A percentile compares a stretch with the other conserved stretches of the same genome.
These are phyloP conservation scores for Loris lydekkerianus DNA, from an alignment of 2,797 vertebrate genomes.

Conservation along the genomic window DNA sequence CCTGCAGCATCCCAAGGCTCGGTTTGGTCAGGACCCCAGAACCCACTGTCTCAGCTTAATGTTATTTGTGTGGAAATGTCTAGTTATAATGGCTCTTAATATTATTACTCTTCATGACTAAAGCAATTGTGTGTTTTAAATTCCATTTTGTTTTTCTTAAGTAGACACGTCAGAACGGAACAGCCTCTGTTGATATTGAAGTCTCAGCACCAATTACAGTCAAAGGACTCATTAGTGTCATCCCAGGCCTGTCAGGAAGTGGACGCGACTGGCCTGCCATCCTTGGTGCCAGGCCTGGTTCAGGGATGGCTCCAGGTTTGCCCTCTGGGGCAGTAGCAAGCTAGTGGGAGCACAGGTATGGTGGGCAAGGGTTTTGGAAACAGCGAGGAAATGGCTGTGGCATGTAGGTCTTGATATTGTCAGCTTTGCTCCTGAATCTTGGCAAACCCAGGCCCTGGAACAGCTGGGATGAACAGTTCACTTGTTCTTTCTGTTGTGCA, in stretches of 20 bases:
- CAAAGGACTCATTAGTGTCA: fast-evolving
- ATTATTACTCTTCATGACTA: slow-evolving; percentile 22
- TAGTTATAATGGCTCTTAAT: not conserved
- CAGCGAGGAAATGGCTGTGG: not conserved
- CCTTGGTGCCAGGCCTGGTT: fast-evolving
- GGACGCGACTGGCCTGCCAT: fast-evolving
- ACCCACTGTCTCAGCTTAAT: not conserved
- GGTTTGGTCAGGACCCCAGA: not conserved
- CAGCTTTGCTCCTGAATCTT: no score
- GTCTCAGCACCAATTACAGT: not conserved
- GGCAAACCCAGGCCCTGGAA: not conserved
- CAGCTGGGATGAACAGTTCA: no score
- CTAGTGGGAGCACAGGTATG: fast-evolving
- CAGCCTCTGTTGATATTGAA: not conserved
- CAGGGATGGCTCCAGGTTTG: fast-evolving
- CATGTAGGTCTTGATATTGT: fast-evolving
- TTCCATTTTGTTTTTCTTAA: not conserved
- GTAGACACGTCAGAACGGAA: not conserved
- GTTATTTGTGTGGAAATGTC: slow-evolving; percentile 21
- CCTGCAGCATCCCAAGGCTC: not conserved
- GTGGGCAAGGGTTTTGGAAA: not conserved
- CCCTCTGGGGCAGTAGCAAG: not conserved
- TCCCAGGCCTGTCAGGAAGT: not conserved
- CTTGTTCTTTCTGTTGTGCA: not conserved
- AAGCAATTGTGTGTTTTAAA: slow-evolving; percentile 45